Evolutionary conservation across 2,113 vertebrate species (phyloP), one percentile per base, ranked within the genome.

Genomic region (Aptenodytes patagonicus): DNA sequence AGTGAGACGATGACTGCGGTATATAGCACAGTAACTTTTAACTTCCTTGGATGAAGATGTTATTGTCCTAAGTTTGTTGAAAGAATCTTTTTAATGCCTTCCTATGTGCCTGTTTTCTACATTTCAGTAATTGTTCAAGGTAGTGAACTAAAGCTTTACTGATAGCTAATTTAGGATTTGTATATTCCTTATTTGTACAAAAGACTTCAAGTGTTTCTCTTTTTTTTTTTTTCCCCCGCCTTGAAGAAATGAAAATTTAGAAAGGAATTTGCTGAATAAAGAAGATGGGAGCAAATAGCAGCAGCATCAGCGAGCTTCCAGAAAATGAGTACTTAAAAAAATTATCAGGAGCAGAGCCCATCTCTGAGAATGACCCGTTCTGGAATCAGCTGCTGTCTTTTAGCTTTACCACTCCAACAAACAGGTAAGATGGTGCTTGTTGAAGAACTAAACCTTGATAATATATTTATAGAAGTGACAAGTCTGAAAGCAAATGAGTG

Each of bases 381-480:
- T 99, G 99, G 99, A 99, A 99, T 96, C 99, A 99, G 97, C 99
- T 99, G 83, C 98, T 99, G 83, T 99, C 99, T 1, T 99, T 99
- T 89, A 99, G 99, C 83, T 99, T 99, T 89, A 98, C 99, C 62
- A 98, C 99, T 90, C 99, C 99, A 49, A 99, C 99, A 28, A 98
- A 98, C 98, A 99, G 99, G 99, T 99, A 98, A 97, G 96, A 80
- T 5, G 17, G 13, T 38, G 44, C 73, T 81, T 17, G 24, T 24
- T 72, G 58, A 77, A 75, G 32, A n/a, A 11, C 26, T 42, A 44
- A 54, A 42, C n/a, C 32, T 90, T 60, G n/a, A 3, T 69, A n/a
- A 11, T 54, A 1, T 8, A 6, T 52, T 85, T 57, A 4, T 14
- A 26, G 9, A 61, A 84, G 29, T 42, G 17, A 36, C 17, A 51